phyloP scores from a whole-genome alignment of 1,140 invertebrate species.

The Trichonephila inaurata region DNA sequence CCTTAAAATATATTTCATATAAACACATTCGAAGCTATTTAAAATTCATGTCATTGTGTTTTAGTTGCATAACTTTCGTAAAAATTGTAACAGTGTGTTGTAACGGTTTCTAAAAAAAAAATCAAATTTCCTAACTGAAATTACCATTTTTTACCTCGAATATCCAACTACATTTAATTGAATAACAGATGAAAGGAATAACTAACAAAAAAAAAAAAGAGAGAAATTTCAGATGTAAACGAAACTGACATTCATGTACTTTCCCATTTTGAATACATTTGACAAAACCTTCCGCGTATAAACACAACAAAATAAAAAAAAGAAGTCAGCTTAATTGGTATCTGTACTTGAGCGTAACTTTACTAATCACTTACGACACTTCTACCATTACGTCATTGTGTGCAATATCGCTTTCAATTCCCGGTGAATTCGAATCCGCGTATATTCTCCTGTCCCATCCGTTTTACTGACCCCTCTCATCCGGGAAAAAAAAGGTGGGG shows the following conservation, averaged over 20 bases:
- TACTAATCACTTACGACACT: background rate
- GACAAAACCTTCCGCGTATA: background rate
- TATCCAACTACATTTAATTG: background rate
- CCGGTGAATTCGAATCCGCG: background rate
- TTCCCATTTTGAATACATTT: background rate
- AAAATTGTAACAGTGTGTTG: no score
- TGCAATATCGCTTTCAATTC: conserved; percentile 29
- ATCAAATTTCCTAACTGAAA: background rate
- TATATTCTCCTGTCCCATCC: conserved; percentile 14
- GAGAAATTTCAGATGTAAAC: background rate
- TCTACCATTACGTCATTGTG: background rate
- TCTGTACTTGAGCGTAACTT: background rate
- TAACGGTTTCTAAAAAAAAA: background rate
- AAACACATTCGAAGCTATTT: no score
- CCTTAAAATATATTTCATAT: no score
- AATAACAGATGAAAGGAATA: background rate
- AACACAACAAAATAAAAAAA: background rate
- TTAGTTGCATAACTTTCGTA: no score
- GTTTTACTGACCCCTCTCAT: conserved; percentile 60
- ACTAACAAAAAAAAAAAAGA: background rate
- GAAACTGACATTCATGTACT: background rate
- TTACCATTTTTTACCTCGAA: background rate
- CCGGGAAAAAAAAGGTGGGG: background rate
- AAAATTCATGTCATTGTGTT: no score
- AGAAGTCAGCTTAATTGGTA: background rate